Conservation (phyloP, 1,140 invertebrate genomes). For the Penaeus indicus region DNA sequence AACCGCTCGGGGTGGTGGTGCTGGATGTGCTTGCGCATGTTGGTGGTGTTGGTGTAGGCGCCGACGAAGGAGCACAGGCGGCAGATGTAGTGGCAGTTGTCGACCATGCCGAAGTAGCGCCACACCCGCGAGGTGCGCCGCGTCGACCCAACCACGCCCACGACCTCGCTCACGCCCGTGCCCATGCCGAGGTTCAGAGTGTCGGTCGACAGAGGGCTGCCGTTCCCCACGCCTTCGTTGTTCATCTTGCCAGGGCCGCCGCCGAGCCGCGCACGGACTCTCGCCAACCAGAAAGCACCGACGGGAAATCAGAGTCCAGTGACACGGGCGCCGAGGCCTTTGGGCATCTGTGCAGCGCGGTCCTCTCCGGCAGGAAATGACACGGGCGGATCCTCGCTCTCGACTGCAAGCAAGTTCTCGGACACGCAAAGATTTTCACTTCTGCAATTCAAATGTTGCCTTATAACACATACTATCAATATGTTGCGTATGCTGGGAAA, state of each 20-base stretch:
- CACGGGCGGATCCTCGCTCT: too few relatives aligned
- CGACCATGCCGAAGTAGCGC: conserved; percentile 65
- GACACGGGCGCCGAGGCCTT: too few relatives aligned
- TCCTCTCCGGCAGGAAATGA: not conserved
- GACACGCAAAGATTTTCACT: too few relatives aligned
- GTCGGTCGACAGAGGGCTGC: too few relatives aligned
- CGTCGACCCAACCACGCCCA: conserved; percentile 31
- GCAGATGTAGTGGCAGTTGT: conserved; percentile 66
- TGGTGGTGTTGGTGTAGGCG: conserved; percentile 66
- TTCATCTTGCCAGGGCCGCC: too few relatives aligned
- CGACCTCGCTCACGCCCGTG: conserved; percentile 14
- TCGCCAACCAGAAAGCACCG: too few relatives aligned
- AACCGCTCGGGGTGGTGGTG: conserved; percentile 66
- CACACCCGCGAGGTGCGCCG: conserved; percentile 64
- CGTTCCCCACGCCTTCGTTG: too few relatives aligned
- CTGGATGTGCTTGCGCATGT: conserved; percentile 66
- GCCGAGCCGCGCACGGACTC: not conserved
- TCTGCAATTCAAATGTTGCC: too few relatives aligned
- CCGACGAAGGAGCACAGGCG: conserved; percentile 65
- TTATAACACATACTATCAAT: too few relatives aligned
- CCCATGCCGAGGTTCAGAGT: not conserved
- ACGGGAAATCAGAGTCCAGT: too few relatives aligned
- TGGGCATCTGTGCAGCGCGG: not conserved
- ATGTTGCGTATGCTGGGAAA: too few relatives aligned
- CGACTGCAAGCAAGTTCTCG: too few relatives aligned